Base-by-base conservation (phyloP, 2,113 vertebrate genomes). In the Hyla sarda region DNA sequence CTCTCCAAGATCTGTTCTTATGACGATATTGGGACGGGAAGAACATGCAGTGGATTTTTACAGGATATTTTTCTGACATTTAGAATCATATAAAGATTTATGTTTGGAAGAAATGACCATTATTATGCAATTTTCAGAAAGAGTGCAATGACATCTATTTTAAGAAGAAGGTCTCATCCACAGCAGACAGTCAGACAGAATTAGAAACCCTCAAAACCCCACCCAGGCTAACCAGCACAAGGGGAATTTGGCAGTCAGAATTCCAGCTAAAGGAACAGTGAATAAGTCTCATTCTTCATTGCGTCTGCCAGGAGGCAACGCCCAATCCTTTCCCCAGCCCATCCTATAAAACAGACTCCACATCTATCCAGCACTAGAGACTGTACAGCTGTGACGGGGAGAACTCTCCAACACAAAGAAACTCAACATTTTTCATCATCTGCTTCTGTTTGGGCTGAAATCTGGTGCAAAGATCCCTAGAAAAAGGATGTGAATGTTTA, bases 191-290 rank as follows among this genome's bases (percentile, higher is more conserved):
- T 2, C 28, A 30, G 47, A 50, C 47, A 77, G 28, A 77, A 60
- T 37, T 60, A 79, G 28, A 79, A 79, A 41, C 30, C 76, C 19
- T 78, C 3, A 19, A 21, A 48, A 25, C 60, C 84, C 47, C 62
- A 41, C 60, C 74, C 83, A 85, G 56, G 34, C 28, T 34, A 69
- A 41, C 54, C 72, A 52, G 60, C 37, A 37, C 47, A 65, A 48
- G 32, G 60, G 73, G 65, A 86, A 78, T 81, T 74, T 87, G 83
- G 88, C 82, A 78, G 67, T 47, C 17, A 28, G 30, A 16, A 73
- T 30, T 71, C 85, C 34, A 48, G 37, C 41, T 30, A 23, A 76
- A n/a, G 50, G 54, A 82, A 82, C 50, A 73, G 28, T 71, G 71
- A 86, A 78, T 50, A 78, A 69, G 21, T 78, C 58, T 21, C 76